Evolutionary conservation across 2,113 vertebrate species (phyloP), one percentile per base, ranked within the genome.

Genomic region (Chionodraco myersi): DNA sequence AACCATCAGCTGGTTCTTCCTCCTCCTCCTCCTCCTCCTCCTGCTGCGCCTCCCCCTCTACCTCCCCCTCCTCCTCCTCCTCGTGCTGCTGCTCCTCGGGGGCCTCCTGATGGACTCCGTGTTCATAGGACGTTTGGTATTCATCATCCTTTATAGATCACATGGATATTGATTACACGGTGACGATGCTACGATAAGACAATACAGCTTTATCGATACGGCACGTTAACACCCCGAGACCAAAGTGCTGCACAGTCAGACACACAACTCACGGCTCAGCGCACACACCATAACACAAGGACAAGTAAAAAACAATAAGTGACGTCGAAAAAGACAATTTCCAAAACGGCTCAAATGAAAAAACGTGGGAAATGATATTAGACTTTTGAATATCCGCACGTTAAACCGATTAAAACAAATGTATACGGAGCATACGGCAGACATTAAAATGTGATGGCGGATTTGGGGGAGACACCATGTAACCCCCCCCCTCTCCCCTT

Each of bases 61-160:
- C 88, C 72, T 89, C 78, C 9, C 75, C 63, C 71, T 85, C 81
- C 71, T 84, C 78, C 8, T 85, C 81, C 71, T 85, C 88, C 72
- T 89, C 78, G 8, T 77, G 61, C 71, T 85, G 82, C 71, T 85
- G 82, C 69, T 91, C 79, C 57, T 89, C 77, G 0, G 76, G 72
- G 56, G 68, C 71, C 48, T 74, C 92, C 84, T 94, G 95, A 72
- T 93, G 90, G 45, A 91, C 93, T 66, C 93, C 94, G 84, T 92
- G 94, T 92, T 91, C 93, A 74, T 95, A 96, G 6, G 94, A 93
- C 7, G 94, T 94, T 66, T 96, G 93, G 78, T 96, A 96, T 57
- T 96, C 96, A 89, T 97, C 96, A 89, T 96, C 96, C 97, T 98
- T 75, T n/a, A 75, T 84, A 87, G 30, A 89, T 53, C 45, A 88